Conservation (phyloP, 2,113 vertebrate genomes). For the Damaliscus lunatus region DNA sequence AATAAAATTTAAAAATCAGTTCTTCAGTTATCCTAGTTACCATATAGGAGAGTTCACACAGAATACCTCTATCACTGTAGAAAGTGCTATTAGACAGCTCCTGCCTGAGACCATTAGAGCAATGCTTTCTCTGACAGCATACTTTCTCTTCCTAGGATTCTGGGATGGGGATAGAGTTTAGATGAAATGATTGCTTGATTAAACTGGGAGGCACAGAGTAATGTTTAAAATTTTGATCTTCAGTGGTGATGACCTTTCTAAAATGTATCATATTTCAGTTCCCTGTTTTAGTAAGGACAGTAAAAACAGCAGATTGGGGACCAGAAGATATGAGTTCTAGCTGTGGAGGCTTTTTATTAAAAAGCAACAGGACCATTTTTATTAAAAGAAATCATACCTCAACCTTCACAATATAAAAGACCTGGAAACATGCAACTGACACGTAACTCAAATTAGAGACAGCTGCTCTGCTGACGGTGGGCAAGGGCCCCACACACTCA, state of each 20-base stretch:
- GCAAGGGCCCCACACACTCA: not conserved
- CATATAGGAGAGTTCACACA: not conserved
- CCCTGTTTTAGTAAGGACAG: conserved; percentile 25
- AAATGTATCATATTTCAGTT: conserved; percentile 48
- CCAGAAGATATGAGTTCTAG: conserved; percentile 8
- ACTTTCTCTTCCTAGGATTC: not conserved
- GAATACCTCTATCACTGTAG: not conserved
- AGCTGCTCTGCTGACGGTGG: not conserved
- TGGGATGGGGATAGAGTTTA: not conserved
- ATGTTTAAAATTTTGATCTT: not conserved
- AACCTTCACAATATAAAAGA: not conserved
- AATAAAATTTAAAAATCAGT: not conserved
- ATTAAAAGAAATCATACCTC: conserved; percentile 11
- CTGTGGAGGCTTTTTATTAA: not conserved
- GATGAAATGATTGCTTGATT: not conserved
- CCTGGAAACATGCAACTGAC: not conserved
- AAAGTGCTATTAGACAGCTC: not conserved
- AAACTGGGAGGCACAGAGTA: not conserved
- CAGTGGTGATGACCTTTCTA: not conserved
- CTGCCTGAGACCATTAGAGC: not conserved
- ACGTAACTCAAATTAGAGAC: not conserved
- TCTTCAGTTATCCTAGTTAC: not conserved
- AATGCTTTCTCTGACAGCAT: not conserved
- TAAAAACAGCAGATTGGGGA: conserved; percentile 20
- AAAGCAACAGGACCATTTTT: not conserved